These are phyloP conservation scores for Luidia sarsii DNA, from an alignment of 53 echinoderm and acorn worm species.

Conservation along the genomic window DNA sequence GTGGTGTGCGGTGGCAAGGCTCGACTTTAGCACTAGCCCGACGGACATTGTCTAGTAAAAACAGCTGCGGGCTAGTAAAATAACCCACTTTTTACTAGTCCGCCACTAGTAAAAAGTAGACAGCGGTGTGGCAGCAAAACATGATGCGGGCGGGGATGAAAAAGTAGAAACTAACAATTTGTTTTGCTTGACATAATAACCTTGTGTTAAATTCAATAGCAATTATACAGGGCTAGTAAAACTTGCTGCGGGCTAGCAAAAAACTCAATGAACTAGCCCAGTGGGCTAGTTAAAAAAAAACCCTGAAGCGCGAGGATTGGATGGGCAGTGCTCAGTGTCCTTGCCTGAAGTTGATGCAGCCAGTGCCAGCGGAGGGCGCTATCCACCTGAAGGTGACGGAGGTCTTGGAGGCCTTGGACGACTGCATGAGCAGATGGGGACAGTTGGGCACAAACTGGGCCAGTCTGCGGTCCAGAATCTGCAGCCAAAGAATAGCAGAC, in stretches of 20 bases:
- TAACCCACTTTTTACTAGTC: neutral
- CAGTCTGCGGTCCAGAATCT: slow-evolving; percentile 65
- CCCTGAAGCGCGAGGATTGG: neutral
- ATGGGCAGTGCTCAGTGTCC: neutral
- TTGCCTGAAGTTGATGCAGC: slow-evolving; percentile 92
- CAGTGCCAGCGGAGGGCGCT: slow-evolving; percentile 76
- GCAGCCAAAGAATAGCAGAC: neutral
- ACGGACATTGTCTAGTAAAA: too few relatives aligned
- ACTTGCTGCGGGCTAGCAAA: too few relatives aligned
- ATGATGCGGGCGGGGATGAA: too few relatives aligned
- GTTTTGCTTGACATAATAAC: neutral
- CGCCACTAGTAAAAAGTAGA: neutral
- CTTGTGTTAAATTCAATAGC: too few relatives aligned
- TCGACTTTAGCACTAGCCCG: too few relatives aligned
- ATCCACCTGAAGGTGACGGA: slow-evolving; percentile 77
- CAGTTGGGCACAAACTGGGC: slow-evolving; percentile 56
- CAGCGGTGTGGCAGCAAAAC: too few relatives aligned
- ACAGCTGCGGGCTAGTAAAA: too few relatives aligned
- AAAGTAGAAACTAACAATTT: too few relatives aligned
- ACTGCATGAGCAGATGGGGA: slow-evolving; percentile 66
- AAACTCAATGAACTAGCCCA: too few relatives aligned
- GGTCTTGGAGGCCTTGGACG: slow-evolving; percentile 59
- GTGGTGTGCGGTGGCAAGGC: too few relatives aligned
- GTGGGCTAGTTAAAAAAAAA: too few relatives aligned
- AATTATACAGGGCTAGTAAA: too few relatives aligned